A percentile compares a stretch with the other conserved stretches of the same genome.
These are phyloP conservation scores for Lepidurus apus DNA, from an alignment of 1,140 invertebrate genomes.

Conservation along the genomic window DNA sequence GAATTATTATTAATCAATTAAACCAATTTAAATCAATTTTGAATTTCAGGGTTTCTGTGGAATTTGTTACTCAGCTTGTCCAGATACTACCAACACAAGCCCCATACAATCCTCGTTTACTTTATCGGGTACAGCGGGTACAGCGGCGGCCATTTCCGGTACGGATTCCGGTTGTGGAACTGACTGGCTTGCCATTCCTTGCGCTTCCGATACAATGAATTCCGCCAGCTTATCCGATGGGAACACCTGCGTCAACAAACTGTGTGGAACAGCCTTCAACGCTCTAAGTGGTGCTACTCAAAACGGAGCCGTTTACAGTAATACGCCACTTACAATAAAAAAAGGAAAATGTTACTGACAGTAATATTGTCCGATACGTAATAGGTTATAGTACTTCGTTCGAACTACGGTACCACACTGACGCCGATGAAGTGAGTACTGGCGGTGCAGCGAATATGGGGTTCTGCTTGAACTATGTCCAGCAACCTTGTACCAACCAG, in stretches of 20 bases:
- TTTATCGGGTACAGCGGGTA: background rate
- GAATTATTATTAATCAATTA: too few relatives aligned
- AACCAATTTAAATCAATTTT: background rate
- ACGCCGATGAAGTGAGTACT: conserved; percentile 34
- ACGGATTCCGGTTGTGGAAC: background rate
- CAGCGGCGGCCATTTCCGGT: background rate
- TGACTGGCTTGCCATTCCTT: background rate
- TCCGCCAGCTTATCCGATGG: background rate
- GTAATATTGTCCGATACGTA: background rate
- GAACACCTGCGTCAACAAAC: background rate
- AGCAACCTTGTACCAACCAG: conserved; percentile 39
- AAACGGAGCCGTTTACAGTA: conserved; percentile 33
- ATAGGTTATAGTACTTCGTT: conserved; percentile 38
- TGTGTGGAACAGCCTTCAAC: conserved; percentile 11
- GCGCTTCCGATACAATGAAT: background rate
- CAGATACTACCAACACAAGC: conserved; percentile 12
- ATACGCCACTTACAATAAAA: background rate
- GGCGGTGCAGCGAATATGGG: conserved; percentile 36
- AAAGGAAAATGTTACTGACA: background rate
- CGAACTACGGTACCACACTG: conserved; percentile 37
- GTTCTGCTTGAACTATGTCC: conserved; percentile 40
- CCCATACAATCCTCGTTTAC: background rate
- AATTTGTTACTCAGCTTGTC: conserved; percentile 28
- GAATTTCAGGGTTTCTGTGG: conserved; percentile 29
- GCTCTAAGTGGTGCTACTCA: background rate